Evolutionary conservation across 2,797 vertebrate species (phyloP).

Genomic region (Coranthus polyacanthus): DNA sequence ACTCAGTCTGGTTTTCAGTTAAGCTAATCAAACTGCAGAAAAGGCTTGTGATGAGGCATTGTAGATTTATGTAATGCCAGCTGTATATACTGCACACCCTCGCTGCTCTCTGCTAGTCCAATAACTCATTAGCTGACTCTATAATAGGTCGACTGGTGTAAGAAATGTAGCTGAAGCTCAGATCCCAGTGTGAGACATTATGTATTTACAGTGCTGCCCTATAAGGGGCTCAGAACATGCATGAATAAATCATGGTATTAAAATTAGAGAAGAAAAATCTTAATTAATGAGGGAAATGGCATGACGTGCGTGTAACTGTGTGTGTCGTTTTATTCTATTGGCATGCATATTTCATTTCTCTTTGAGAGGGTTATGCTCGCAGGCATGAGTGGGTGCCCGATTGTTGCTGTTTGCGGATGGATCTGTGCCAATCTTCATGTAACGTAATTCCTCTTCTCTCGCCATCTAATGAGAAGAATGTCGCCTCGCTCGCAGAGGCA

Average conservation of each 20-base stretch:
- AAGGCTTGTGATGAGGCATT: conserved; percentile 15
- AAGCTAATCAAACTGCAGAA: conserved; percentile 15
- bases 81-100: conserved; percentile 20
- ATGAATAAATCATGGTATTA: conserved; percentile 68
- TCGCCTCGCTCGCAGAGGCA: conserved; percentile 11
- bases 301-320: conserved; percentile 11
- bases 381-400: conserved; percentile 26
- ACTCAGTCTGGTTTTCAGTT: conserved; percentile 12
- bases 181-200: conserved; percentile 53
- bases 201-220: conserved; percentile 56
- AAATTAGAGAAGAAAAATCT: conserved; percentile 48
- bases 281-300: conserved; percentile 31
- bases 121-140: conserved; percentile 69
- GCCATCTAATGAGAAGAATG: conserved; percentile 50
- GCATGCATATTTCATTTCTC: conserved; percentile 39
- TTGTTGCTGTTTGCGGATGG: conserved; percentile 11
- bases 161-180: conserved; percentile 35
- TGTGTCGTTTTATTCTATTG: conserved; percentile 11
- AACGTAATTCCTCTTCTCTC: conserved; percentile 35
- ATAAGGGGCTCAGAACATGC: conserved; percentile 42
- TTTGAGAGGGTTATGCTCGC: conserved; percentile 31
- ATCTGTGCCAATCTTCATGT: conserved; percentile 56
- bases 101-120: conserved; percentile 46
- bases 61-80: conserved; percentile 52
- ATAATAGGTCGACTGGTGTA: conserved; percentile 34